phyloP scores from a whole-genome alignment of 2,113 vertebrate species.

The Maylandia zebra region DNA sequence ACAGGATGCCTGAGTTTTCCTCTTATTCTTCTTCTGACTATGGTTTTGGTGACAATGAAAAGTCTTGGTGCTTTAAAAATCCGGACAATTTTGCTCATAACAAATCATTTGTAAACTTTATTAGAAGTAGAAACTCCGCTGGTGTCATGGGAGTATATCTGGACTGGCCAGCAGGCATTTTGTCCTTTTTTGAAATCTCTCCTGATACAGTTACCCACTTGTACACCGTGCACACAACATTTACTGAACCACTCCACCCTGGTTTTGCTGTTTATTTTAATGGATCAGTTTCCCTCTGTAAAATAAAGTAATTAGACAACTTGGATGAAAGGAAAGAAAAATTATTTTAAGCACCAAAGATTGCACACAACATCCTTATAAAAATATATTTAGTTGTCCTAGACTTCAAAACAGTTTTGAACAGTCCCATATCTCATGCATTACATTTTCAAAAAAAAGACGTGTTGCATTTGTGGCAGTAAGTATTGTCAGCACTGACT shows the following conservation, averaged over 20 bases:
- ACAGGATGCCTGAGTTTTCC: background rate
- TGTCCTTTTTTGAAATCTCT: background rate
- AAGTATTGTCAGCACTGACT: background rate
- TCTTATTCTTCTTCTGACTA: background rate
- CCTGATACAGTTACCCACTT: background rate
- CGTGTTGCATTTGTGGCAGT: background rate
- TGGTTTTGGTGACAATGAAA: background rate
- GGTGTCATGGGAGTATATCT: background rate
- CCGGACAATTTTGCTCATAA: background rate
- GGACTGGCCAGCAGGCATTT: constrained; percentile 1
- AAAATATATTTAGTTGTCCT: too few species aligned
- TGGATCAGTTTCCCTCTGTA: background rate
- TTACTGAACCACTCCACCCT: constrained; percentile 9
- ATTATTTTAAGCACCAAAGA: background rate
- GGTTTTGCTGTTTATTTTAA: fast-evolving
- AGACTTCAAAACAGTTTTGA: too few species aligned
- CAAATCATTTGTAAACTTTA: background rate
- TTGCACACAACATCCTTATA: too few species aligned
- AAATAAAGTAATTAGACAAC: background rate
- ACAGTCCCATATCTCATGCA: too few species aligned
- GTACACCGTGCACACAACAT: background rate
- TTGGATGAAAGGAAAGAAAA: background rate
- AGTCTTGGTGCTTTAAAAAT: background rate
- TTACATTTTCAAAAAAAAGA: background rate
- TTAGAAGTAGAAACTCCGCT: fast-evolving